Evolutionary conservation across 2,888 invertebrate genomes (phyloP), one percentile per base, ranked within the genome.

Genomic region (Eretmocerus hayati): DNA sequence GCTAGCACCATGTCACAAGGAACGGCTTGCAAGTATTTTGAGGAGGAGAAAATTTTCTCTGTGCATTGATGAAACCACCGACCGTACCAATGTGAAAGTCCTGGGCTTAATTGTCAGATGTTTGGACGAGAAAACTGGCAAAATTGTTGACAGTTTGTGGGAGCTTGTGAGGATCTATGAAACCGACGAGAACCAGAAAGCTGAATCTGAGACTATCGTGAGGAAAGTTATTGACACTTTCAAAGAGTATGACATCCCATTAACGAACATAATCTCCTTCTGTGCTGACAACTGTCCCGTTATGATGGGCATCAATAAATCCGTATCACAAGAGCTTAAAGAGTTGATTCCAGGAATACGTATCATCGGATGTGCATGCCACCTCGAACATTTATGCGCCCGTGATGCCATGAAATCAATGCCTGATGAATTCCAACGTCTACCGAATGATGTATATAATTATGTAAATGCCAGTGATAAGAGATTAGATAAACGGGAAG

Each of bases 251-350:
- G 11, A 39, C 18, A 22, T 39, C 5, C 39, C 31, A 15, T 11
- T 20, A 15, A 16, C 15, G 3, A 37, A 44, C 19, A 20, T 30
- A 2, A 21, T 39, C 4, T 16, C 32, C 8, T 45, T 45, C 18
- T 45, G 38, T 32, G 31, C 39, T 6, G 45, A 45, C 32, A 45
- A 38, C 5, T 39, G 38, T 23, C 38, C 31, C 39, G 5, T 38
- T 22, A 45, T 45, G 45, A 45, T 45, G 45, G 45, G 45, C 5
- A n/a, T 8, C 2, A 4, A 32, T 3, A 39, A 32, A 6, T 38
- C 32, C 1, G 45, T 45, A 4, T n/a, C 20, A n/a, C 4, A 9
- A 15, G 31, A n/a, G 32, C 26, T 39, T 4, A 20, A 21, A 9
- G 16, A 38, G n/a, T 2, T 21, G 5, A 2, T 39, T 6, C 15